phyloP scores from a whole-genome alignment of 2,888 invertebrate species.

The Megastigmus dorsalis region DNA sequence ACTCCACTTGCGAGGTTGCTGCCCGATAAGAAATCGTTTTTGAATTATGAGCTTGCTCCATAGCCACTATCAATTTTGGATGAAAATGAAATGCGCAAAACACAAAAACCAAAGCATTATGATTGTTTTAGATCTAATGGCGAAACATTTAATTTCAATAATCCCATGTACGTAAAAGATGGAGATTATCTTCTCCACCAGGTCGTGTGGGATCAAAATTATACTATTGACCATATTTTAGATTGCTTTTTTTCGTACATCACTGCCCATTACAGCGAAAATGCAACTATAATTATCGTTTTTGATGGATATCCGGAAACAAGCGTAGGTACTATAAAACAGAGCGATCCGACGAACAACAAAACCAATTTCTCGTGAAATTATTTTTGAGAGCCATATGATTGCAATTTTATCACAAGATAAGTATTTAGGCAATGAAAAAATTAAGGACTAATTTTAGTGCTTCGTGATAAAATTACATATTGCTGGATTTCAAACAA shows the following conservation, averaged over 20 bases:
- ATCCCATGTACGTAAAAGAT: too few relatives aligned
- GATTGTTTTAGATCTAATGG: neutral
- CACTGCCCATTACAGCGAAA: neutral
- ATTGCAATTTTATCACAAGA: neutral
- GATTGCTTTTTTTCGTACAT: neutral
- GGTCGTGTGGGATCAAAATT: neutral
- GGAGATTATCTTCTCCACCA: too few relatives aligned
- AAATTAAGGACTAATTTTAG: too few relatives aligned
- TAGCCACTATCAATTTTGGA: neutral
- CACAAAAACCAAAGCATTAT: neutral
- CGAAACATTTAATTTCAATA: neutral
- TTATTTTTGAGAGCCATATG: neutral
- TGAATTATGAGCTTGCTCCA: neutral
- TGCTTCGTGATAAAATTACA: too few relatives aligned
- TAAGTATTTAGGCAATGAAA: too few relatives aligned
- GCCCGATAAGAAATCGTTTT: neutral
- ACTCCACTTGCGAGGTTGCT: too few relatives aligned
- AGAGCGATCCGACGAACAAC: neutral
- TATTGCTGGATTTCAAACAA: too few relatives aligned
- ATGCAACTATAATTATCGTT: neutral
- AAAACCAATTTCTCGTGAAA: neutral
- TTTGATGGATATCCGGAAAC: neutral
- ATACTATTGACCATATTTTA: too few relatives aligned
- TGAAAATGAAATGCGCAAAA: neutral
- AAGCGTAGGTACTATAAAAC: neutral